These are phyloP conservation scores for Anolis apletophallus DNA, from an alignment of 2,797 vertebrate species.

Conservation along the genomic window DNA sequence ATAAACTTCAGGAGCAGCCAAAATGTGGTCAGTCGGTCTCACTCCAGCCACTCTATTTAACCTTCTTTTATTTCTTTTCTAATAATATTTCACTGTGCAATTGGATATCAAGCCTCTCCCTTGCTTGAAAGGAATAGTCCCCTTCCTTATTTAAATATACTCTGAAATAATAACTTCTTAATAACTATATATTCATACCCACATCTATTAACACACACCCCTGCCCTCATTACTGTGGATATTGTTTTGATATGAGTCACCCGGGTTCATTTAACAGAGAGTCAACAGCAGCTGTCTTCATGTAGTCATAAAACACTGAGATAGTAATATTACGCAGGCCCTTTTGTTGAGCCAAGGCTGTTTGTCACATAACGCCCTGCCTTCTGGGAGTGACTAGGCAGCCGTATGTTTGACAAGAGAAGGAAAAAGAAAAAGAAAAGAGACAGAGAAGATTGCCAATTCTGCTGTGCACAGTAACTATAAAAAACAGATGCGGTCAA, in stretches of 20 bases:
- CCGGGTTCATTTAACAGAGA: constrained; percentile 59
- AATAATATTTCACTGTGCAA: neutral
- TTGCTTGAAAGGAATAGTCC: constrained; percentile 42
- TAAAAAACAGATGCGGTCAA: neutral
- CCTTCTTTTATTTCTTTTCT: neutral
- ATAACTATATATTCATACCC: constrained; percentile 52
- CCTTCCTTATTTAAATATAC: constrained; percentile 59
- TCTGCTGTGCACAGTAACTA: neutral
- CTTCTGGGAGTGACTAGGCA: neutral
- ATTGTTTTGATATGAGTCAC: constrained; percentile 58
- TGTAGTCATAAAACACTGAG: constrained; percentile 39
- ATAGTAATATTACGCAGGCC: constrained; percentile 10
- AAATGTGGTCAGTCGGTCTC: too few species aligned
- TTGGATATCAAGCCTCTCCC: constrained; percentile 35
- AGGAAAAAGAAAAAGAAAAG: neutral
- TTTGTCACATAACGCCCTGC: neutral
- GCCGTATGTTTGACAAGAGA: neutral
- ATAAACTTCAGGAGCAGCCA: too few species aligned
- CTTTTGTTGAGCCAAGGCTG: neutral
- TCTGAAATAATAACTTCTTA: constrained; percentile 55
- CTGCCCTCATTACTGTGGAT: constrained; percentile 22
- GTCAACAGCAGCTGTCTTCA: constrained; percentile 47
- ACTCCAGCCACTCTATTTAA: too few species aligned
- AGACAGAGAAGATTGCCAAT: neutral
- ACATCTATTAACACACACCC: constrained; percentile 25